Evolutionary conservation across 2,797 vertebrate species (phyloP).

Genomic region (Heliangelus exortis): DNA sequence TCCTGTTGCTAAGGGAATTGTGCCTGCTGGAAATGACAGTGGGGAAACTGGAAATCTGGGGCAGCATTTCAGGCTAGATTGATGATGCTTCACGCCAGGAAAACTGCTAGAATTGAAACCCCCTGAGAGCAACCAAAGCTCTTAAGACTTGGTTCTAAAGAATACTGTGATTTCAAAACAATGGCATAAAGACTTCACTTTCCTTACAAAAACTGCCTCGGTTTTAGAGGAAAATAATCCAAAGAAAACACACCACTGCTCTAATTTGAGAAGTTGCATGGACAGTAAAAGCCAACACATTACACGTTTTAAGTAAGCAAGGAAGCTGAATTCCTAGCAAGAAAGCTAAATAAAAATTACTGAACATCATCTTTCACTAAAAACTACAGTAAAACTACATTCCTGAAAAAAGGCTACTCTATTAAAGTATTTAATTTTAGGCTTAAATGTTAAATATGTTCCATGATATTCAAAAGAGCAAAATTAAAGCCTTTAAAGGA

Average conservation of each 20-base stretch:
- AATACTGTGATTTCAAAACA: neutral
- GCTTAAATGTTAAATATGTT: neutral
- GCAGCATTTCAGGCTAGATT: neutral
- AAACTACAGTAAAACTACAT: neutral
- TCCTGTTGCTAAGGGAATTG: neutral
- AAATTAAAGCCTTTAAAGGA: neutral
- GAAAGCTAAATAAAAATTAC: neutral
- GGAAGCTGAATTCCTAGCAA: neutral
- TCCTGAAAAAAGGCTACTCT: neutral
- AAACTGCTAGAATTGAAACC: neutral
- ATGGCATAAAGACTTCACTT: neutral
- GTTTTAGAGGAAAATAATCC: neutral
- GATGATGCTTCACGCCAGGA: neutral
- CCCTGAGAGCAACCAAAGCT: neutral
- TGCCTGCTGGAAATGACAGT: neutral
- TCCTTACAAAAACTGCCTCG: neutral
- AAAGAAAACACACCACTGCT: neutral
- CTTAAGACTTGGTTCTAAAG: neutral
- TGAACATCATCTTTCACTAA: neutral
- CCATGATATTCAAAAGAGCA: neutral
- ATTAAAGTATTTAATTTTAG: neutral
- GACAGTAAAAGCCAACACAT: neutral
- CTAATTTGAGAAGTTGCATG: neutral
- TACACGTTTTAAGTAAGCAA: neutral
- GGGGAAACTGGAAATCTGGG: neutral